phyloP scores from a whole-genome alignment of 2,113 vertebrate species.

The Maccullochella peelii region DNA sequence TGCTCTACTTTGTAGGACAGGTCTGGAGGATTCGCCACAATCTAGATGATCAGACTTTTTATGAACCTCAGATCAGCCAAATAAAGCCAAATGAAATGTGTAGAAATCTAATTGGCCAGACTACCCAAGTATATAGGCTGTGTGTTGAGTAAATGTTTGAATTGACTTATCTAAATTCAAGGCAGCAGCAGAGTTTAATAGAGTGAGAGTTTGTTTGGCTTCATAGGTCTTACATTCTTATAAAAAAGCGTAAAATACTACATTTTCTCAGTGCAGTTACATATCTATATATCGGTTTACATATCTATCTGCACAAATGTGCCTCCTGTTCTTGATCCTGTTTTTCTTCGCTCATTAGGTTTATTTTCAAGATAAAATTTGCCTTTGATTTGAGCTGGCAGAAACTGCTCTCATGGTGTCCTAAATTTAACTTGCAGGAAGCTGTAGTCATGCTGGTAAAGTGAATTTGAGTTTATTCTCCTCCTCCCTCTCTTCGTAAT shows the following conservation, averaged over 20 bases:
- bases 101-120: background rate
- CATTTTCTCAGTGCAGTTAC: background rate
- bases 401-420: conserved; percentile 1
- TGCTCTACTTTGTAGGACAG: background rate
- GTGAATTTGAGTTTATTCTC: conserved; percentile 16
- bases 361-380: background rate
- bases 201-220: background rate
- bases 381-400: background rate
- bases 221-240: background rate
- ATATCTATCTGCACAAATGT: background rate
- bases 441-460: background rate
- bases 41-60: background rate
- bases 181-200: background rate
- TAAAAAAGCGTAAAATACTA: background rate
- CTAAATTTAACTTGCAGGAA: background rate
- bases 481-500: background rate
- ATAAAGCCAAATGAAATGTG: background rate
- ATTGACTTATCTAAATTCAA: background rate
- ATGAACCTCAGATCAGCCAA: background rate
- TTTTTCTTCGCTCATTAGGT: background rate
- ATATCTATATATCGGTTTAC: background rate
- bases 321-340: conserved; percentile 1
- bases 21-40: background rate
- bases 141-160: background rate
- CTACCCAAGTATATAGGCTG: too few species aligned